Evolutionary conservation across 1,140 invertebrate genomes (phyloP), one percentile per base, ranked within the genome.

Genomic region (Berghia stephanieae): DNA sequence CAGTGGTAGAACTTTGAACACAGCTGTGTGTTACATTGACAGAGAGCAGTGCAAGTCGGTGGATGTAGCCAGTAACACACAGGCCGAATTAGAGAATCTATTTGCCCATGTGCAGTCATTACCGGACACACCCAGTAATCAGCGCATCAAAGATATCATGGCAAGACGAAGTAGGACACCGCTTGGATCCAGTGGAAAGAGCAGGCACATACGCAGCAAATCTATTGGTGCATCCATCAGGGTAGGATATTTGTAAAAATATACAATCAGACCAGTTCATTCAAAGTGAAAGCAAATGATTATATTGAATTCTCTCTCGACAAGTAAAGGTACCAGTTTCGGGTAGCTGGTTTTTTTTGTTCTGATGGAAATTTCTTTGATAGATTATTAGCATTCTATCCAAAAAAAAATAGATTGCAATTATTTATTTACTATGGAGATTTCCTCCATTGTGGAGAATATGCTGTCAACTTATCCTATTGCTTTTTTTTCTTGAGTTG

Each of bases 211-310:
- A 36, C 57, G 74, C 21, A 76, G 63, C 44, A 76, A 68, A 31
- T 76, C 74, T 34, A 67, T 76, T 49, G 27, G 74, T 38, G 74
- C 74, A n/a, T 76, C 74, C 34, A 68, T 76, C 38, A 76, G 52
- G 63, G 74, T 76, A 31, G 49, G 57, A 60, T 27, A 16, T 16
- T 6, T 8, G 8, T 8, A 8, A 60, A 10, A 10, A 21, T 60
- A 16, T 27, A 60, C 10, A 6, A 16, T 10, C 8, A 16, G 16
- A 16, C 24, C 24, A 8, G 16, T 10, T 60, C 10, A 21, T 60
- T 16, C 24, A 8, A 60, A 60, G 16, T 21, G 57, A 21, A 27
- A 21, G 16, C 57, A 27, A 16, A 6, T 36, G 27, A 34, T 63
- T 10, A 10, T 6, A 3, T 3, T 63, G 16, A 27, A 27, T 16